Evolutionary conservation across 1,140 invertebrate genomes (phyloP).

Genomic region (Micrasema minimum): DNA sequence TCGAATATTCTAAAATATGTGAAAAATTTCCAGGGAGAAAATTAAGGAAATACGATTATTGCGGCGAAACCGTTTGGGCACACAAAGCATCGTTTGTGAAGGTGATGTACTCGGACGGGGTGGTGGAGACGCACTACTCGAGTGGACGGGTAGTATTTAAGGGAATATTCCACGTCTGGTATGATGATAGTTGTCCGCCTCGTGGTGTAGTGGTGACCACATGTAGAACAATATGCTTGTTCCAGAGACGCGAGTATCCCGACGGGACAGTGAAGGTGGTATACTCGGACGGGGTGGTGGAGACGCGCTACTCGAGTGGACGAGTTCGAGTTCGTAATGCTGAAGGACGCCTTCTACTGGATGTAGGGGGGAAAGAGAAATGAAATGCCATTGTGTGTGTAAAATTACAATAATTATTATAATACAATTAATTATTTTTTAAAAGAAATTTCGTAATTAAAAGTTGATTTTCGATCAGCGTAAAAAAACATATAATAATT

Average conservation of each 20-base stretch:
- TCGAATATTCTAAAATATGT: too few species aligned
- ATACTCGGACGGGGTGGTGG: slow-evolving; percentile 87
- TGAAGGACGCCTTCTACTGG: slow-evolving; percentile 82
- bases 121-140: slow-evolving; percentile 88
- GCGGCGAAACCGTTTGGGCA: slow-evolving; percentile 93
- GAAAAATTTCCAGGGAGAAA: too few species aligned
- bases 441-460: slow-evolving; percentile 42
- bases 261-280: slow-evolving; percentile 92
- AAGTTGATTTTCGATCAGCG: slow-evolving; percentile 39
- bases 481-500: slow-evolving; percentile 41
- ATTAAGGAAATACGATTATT: slow-evolving; percentile 90
- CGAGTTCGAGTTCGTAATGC: slow-evolving; percentile 87
- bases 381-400: slow-evolving; percentile 26
- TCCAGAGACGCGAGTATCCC: slow-evolving; percentile 87
- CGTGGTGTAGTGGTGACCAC: too few species aligned
- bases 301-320: slow-evolving; percentile 90
- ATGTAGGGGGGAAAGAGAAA: slow-evolving; percentile 61
- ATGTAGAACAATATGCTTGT: slow-evolving; percentile 53
- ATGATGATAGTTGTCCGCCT: too few species aligned
- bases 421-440: slow-evolving; percentile 41
- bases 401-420: slow-evolving; percentile 49
- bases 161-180: too few species aligned
- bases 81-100: too few species aligned
- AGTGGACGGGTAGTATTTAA: slow-evolving; percentile 89
- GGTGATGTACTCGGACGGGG: slow-evolving; percentile 87